Percentiles rank a stretch among this genome's conserved stretches.
Evolutionary conservation across 2,888 invertebrate genomes (phyloP).

Genomic region (Operophtera brumata): DNA sequence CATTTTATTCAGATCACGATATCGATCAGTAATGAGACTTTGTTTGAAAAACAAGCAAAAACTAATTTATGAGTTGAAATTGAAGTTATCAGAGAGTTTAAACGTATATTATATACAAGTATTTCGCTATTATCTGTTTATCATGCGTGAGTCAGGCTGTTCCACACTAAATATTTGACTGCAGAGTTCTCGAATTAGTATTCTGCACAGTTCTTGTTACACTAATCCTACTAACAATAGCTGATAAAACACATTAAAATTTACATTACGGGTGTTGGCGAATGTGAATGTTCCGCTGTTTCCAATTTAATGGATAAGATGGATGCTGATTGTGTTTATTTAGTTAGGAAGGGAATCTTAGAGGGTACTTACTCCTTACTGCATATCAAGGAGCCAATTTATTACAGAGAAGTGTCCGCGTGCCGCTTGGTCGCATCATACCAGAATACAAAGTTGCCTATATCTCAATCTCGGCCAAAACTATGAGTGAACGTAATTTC

Average conservation of each 20-base stretch:
- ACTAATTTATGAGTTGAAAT: too few relatives aligned
- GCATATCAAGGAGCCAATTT: too few relatives aligned
- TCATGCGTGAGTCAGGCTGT: conserved; percentile 37
- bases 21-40: too few relatives aligned
- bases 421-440: too few relatives aligned
- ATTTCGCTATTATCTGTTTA: conserved; percentile 43
- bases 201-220: conserved; percentile 39
- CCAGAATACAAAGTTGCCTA: too few relatives aligned
- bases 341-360: not conserved
- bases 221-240: conserved; percentile 39
- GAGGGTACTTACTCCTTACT: not conserved
- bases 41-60: too few relatives aligned
- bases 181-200: conserved; percentile 41
- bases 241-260: conserved; percentile 23
- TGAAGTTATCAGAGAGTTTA: too few relatives aligned
- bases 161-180: conserved; percentile 37
- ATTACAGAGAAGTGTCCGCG: too few relatives aligned
- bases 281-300: conserved; percentile 10
- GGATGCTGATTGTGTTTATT: not conserved
- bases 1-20: too few relatives aligned
- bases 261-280: conserved; percentile 13
- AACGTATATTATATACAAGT: not conserved
- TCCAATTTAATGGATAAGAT: conserved; percentile 5
- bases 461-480: too few relatives aligned
- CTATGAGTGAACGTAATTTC: too few relatives aligned